Conservation (phyloP, 2,797 vertebrate genomes). For the Channa striata region DNA sequence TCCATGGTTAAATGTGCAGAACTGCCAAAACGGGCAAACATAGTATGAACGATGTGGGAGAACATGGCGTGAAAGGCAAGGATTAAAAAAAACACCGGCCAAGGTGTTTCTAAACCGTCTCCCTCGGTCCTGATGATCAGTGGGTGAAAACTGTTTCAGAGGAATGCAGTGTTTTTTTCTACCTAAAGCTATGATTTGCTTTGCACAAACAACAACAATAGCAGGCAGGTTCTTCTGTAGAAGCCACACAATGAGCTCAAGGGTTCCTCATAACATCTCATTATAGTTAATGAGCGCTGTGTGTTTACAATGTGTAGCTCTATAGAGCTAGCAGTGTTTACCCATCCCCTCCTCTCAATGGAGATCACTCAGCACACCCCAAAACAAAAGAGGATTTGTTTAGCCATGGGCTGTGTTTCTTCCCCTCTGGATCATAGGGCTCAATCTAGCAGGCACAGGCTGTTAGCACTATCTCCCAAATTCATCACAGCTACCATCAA, state of each 20-base stretch:
- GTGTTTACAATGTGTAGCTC: slow-evolving; percentile 85
- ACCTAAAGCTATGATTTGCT: slow-evolving; percentile 80
- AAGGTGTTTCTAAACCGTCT: slow-evolving; percentile 66
- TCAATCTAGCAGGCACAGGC: slow-evolving; percentile 74
- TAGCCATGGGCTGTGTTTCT: slow-evolving; percentile 82
- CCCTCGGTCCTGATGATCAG: slow-evolving; percentile 69
- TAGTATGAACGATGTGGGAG: slow-evolving; percentile 50
- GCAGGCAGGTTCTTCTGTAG: slow-evolving; percentile 79
- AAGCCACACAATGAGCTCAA: slow-evolving; percentile 84
- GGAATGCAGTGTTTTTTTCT: slow-evolving; percentile 62
- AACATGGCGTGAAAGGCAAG: slow-evolving; percentile 54
- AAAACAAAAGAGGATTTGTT: slow-evolving; percentile 84
- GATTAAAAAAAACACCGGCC: slow-evolving; percentile 36
- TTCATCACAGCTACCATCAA: slow-evolving; percentile 71
- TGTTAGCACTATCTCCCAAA: slow-evolving; percentile 75
- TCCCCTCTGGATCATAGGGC: slow-evolving; percentile 79
- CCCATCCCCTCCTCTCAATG: slow-evolving; percentile 82
- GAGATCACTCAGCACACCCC: slow-evolving; percentile 83
- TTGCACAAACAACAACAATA: slow-evolving; percentile 84
- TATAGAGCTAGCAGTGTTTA: slow-evolving; percentile 85
- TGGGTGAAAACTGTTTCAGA: slow-evolving; percentile 67
- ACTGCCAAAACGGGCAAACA: slow-evolving; percentile 43
- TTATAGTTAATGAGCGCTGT: slow-evolving; percentile 86
- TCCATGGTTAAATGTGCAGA: slow-evolving; percentile 76
- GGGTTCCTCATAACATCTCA: slow-evolving; percentile 86